A percentile compares a stretch with the other conserved stretches of the same genome.
Evolutionary conservation across 1,140 invertebrate species (phyloP).

Genomic region (Drosophila fuyamai): DNA sequence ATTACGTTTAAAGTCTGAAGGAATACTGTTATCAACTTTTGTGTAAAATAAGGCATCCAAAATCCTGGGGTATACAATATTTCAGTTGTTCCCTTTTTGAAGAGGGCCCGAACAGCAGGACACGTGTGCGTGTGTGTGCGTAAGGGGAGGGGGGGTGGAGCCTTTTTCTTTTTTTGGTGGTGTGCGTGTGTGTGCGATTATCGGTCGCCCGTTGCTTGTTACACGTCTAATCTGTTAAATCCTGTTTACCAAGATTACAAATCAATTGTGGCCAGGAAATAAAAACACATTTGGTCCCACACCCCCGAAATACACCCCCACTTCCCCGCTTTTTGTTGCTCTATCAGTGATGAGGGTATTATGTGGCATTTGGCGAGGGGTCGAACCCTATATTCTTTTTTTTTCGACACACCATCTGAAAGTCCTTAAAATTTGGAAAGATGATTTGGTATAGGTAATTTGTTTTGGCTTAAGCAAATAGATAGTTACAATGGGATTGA

Average conservation of each 20-base stretch:
- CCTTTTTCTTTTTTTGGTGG: constrained; percentile 30
- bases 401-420: background rate
- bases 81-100: constrained; percentile 45
- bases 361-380: constrained; percentile 20
- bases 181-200: constrained; percentile 66
- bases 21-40: no score
- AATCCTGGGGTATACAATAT: constrained; percentile 1
- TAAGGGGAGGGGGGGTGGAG: background rate
- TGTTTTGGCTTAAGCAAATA: background rate
- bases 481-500: background rate
- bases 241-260: constrained; percentile 82
- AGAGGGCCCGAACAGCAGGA: constrained; percentile 44
- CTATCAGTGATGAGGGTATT: constrained; percentile 47
- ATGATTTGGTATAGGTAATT: constrained; percentile 24
- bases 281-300: constrained; percentile 68
- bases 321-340: constrained; percentile 9
- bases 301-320: background rate
- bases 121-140: constrained; percentile 46
- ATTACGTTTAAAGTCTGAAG: no score
- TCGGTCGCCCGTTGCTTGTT: constrained; percentile 73
- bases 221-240: constrained; percentile 82
- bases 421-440: constrained; percentile 23
- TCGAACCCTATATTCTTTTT: background rate
- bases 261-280: constrained; percentile 80
- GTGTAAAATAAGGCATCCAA: no score